Evolutionary conservation across 1,140 invertebrate species (phyloP), one percentile per base, ranked within the genome.

Genomic region (Brachionus paranguensis): DNA sequence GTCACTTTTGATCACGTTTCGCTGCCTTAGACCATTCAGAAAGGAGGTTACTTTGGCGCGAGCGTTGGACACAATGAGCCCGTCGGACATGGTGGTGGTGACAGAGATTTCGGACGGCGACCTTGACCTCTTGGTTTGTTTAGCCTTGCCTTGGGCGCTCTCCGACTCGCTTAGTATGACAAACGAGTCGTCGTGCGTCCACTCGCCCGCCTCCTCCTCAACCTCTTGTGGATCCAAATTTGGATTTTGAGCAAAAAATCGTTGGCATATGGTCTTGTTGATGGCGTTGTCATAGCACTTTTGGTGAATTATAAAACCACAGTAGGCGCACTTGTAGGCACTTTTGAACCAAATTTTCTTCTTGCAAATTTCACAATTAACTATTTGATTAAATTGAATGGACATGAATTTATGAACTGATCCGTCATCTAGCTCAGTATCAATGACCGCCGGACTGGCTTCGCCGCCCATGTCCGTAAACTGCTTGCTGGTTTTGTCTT

Each of bases 321-420:
- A 81, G 41, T 81, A 81, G 29, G 64, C 78, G 27, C 78, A 81
- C 17, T 81, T 33, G 53, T 81, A 81, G 1, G 78, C 78, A 37
- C n/a, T 81, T 81, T 81, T 81, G 53, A 81, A 81, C 78, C 78
- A 81, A 4, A 81, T 81, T 64, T 81, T 81, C 41, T 68, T 60
- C 20, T 68, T 68, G 41, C 78, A 81, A 27, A 33, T 64, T 60
- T 81, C 53, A 68, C 78, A 81, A 29, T 24, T 24, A 2, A 81
- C 27, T 3, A 27, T 68, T 27, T 64, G 53, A 29, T 81, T 81
- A 17, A 81, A 81, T 64, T 81, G 78, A 41, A 81, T 53, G 41
- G 27, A 37, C 41, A 64, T 14, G 53, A 81, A 81, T 47, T 81
- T 81, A 29, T 81, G 78, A 4, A 64, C n/a, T 2, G 78, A 81